Percentiles rank a stretch among this genome's conserved stretches.
phyloP scores from a whole-genome alignment of 1,140 invertebrate species.

The Drosophila pallidifrons region DNA sequence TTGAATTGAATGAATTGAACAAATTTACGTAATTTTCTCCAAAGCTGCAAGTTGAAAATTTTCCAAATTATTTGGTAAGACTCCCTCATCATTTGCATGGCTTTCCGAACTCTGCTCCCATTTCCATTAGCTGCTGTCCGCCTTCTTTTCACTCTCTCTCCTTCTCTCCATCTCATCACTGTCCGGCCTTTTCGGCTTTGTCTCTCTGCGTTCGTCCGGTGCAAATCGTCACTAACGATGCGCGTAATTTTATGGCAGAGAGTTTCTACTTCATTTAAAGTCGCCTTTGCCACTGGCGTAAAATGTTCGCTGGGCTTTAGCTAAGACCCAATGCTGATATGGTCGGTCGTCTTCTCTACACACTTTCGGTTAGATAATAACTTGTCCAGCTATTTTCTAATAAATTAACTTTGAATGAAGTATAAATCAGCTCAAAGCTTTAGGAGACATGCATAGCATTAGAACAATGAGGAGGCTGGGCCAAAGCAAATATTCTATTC shows the following conservation, averaged over 20 bases:
- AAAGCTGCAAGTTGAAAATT: conserved; percentile 49
- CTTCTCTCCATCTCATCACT: not conserved
- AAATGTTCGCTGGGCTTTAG: conserved; percentile 61
- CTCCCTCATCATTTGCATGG: conserved; percentile 71
- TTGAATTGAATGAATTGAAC: conserved; percentile 63
- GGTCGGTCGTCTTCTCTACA: conserved; percentile 41
- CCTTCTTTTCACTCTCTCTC: not conserved
- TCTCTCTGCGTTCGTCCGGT: conserved; percentile 59
- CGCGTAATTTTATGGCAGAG: conserved; percentile 79
- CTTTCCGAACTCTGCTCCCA: conserved; percentile 35
- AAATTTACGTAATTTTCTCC: conserved; percentile 73
- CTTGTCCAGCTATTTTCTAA: conserved; percentile 79
- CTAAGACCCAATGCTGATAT: conserved; percentile 63
- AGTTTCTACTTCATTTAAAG: conserved; percentile 81
- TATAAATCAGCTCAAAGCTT: conserved; percentile 70
- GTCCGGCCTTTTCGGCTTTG: conserved; percentile 36
- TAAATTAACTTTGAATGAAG: conserved; percentile 82
- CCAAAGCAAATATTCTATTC: not conserved
- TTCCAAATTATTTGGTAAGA: conserved; percentile 59
- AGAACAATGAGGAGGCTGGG: conserved; percentile 1
- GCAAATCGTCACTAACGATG: conserved; percentile 80
- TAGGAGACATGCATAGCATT: conserved; percentile 47
- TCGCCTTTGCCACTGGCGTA: conserved; percentile 50
- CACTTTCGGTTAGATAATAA: conserved; percentile 74
- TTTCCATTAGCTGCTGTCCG: conserved; percentile 10